Percentiles rank a stretch among this genome's conserved stretches.
These are phyloP conservation scores for Spilarctia lutea DNA, from an alignment of 2,888 invertebrate species.

Conservation along the genomic window DNA sequence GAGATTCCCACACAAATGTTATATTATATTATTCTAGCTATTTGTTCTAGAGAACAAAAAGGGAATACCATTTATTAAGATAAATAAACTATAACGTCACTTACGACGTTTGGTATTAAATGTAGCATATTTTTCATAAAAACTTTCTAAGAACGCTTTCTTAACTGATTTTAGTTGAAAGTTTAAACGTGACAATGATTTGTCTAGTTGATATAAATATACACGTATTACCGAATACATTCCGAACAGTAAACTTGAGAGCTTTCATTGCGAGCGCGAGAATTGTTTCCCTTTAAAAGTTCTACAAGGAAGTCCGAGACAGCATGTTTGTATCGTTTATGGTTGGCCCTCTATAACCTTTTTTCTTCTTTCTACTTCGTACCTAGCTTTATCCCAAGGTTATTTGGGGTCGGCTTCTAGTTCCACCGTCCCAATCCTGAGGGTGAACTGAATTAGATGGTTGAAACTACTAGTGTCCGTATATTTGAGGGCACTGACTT, in stretches of 20 bases:
- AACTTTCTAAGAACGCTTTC: neutral
- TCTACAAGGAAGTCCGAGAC: too few relatives aligned
- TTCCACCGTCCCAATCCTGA: too few relatives aligned
- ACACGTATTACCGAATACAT: neutral
- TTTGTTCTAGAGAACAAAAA: neutral
- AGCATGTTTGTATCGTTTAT: too few relatives aligned
- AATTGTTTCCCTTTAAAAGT: too few relatives aligned
- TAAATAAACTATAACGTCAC: neutral
- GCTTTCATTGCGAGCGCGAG: too few relatives aligned
- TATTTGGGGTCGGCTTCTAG: too few relatives aligned
- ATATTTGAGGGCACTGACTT: too few relatives aligned
- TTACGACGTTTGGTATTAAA: neutral
- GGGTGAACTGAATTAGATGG: too few relatives aligned
- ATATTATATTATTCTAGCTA: constrained; percentile 1
- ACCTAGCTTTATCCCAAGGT: too few relatives aligned
- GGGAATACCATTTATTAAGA: neutral
- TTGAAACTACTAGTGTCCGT: too few relatives aligned
- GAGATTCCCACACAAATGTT: neutral
- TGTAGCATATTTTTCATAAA: neutral
- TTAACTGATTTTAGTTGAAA: neutral
- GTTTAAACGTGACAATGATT: neutral
- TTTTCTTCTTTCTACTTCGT: too few relatives aligned
- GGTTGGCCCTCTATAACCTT: too few relatives aligned
- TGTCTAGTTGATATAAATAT: neutral
- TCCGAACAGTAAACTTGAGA: neutral